Evolutionary conservation across 2,888 invertebrate species (phyloP), one percentile per base, ranked within the genome.

Genomic region (Andrena haemorrhoa): DNA sequence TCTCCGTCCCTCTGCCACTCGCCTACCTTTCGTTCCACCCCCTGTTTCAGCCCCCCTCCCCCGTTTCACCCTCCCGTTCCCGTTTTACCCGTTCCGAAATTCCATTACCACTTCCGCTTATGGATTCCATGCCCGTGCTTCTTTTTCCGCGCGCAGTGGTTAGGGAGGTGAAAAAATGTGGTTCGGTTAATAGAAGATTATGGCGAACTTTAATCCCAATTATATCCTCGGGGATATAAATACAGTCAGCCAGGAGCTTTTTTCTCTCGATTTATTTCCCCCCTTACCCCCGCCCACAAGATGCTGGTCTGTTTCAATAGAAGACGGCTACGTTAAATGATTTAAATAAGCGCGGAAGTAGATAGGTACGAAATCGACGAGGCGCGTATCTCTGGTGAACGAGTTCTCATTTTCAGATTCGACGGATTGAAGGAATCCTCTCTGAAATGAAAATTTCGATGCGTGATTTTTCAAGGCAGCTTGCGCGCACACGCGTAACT

Each of bases 91-190:
- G 85, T 79, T 79, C 60, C 76, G 58, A 87, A 87, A 88, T 83
- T 88, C 82, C 82, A 88, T 86, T 83, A 82, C 82, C 79, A 74
- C 79, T 73, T 79, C 58, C 71, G 78, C 78, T 73, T 76, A 82
- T 80, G 80, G 82, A 82, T 75, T 75, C 74, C 35, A 72, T 81
- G 47, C 76, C 60, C 23, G 49, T 58, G 29, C 63, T 16, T 47
- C 71, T 35, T 68, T 31, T 33, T 3, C 1, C 29, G 10, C 23
- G 10, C 31, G 16, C 4, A 16, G n/a, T 26, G 12, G 16, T 31
- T 12, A 35, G 20, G n/a, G 51, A 5, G 47, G 33, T 23, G 68
- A 71, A 56, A 60, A 77, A 60, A 53, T 68, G 75, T 69, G 66
- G 53, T 65, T 65, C 73, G 74, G 66, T 78, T 84, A 74, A 53